Base-by-base conservation (phyloP, 2,113 vertebrate genomes). In the Isurus oxyrinchus region DNA sequence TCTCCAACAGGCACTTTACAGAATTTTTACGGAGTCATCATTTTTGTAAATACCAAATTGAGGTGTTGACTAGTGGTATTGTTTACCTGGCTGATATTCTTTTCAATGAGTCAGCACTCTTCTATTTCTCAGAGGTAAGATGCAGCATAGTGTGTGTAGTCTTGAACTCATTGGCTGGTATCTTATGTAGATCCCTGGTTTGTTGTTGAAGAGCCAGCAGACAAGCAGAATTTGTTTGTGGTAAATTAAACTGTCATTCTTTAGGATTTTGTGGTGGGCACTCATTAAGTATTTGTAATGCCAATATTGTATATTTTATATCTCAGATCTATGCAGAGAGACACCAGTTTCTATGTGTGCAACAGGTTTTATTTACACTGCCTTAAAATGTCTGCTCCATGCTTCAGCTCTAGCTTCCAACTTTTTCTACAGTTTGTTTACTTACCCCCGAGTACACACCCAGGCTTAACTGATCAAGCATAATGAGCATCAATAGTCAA, bases 1-100 rank as follows among this genome's bases (percentile, higher is more conserved):
- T 44, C 79, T 69, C 86, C 0, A 97, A 96, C 98, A 99, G 99
- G 98, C 99, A 99, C 99, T 99, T 99, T 98, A 99, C 97, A 90
- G 99, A 99, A 97, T 99, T 99, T 98, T 97, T 99, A 97, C 97
- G 99, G 96, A 99, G 99, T 98, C 99, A 99, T 97, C 98, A 99
- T 98, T 99, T 99, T 98, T 99, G 99, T 98, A 99, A 99, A 98
- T 99, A 99, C 97, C 99, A 99, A 98, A 99, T 99, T 57, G 99
- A 99, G 98, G 99, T 99, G 98, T 98, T 99, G 98, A 99, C 99
- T 87, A 99, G 99, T 27, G 99, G 99, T 97, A 99, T 99, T 25
- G 99, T 99, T 97, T 99, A 99, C 97, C 98, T 99, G 98, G 98
- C 99, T 97, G 99, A 99, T 98, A 99, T 99, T 97, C 98, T 99